Evolutionary conservation across 2,888 invertebrate genomes (phyloP), one percentile per base, ranked within the genome.

Genomic region (Junonia oenone): DNA sequence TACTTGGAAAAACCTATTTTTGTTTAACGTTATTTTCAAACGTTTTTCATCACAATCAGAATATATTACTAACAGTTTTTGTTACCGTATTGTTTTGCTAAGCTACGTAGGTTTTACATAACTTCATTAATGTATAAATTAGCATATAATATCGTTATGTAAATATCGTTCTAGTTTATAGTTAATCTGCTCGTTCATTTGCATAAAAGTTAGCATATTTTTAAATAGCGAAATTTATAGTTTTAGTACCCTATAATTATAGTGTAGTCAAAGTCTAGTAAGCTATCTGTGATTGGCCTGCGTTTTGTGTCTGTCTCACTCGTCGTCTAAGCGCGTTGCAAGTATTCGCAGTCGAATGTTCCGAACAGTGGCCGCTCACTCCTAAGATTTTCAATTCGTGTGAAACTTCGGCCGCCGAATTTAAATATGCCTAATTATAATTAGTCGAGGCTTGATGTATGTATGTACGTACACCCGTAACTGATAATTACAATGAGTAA

Each of bases 401-500:
- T 40, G 51, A 51, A 47, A 22, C 43, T 43, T 43, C 43, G 26
- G 43, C 15, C 29, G 29, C 37, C 14, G 27, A 53, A 45, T 48
- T 48, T 31, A 45, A 51, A 54, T 50, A 37, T 38, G 52, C 35
- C 51, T 55, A 55, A 60, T 59, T 54, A 52, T 47, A 52, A 52
- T 46, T 45, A 62, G 29, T 15, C 27, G 31, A 13, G 22, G 26
- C 48, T 26, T 17, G 35, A 33, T 11, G 52, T 38, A 5, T 11
- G 52, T 38, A 5, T 35, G 45, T 27, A 14, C 31, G 27, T 47
- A 40, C 35, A n/a, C 13, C 26, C 35, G 59, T 64, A 69, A 68
- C 70, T 67, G 65, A 69, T 71, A 69, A 73, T 66, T 65, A 67
- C 61, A 62, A 71, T 72, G 70, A 75, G 69, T 75, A 73, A 78